Evolutionary conservation across 92 coral and sea anemone species (phyloP), one percentile per base, ranked within the genome.

Genomic region (Porites evermanni): DNA sequence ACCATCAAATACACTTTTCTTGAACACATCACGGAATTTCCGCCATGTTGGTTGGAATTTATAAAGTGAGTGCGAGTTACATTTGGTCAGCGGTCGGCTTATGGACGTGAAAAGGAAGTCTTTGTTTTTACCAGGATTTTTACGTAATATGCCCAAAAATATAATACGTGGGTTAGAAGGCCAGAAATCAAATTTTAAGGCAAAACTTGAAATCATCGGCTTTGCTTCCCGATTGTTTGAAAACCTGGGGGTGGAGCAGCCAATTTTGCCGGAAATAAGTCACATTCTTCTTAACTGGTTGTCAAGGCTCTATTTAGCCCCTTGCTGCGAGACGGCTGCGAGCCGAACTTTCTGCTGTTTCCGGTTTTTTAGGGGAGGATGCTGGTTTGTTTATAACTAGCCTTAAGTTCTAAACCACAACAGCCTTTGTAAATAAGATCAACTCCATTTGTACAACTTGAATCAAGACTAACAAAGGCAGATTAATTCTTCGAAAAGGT

Each of bases 21-120:
- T 10, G 68, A 12, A 26, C 70, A 23, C n/a, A 9, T 81, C 67
- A 81, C 47, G 53, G 16, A 29, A 66, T 78, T 86, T 89, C 93
- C 95, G 93, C 95, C 95, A 92, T 92, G 60, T 85, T 85, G 81
- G 70, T 24, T 63, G 72, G 88, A 64, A 75, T 85, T 75, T 61
- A n/a, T 68, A 85, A 76, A 54, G 24, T 67, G 88, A 69, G 76
- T 21, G 72, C 20, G 60, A 82, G 68, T 24, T 18, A 47, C 59
- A 24, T 26, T 65, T 8, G 79, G 70, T 74, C 87, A 75, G 87
- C 87, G 87, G 87, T 47, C 14, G 3, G 52, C 60, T 6, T 58
- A 67, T 0, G 11, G 29, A 51, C 12, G 51, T 23, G 2, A 14
- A 13, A 26, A 75, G 65, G 67, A 74, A 74, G 78, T 53, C 64